phyloP scores from a whole-genome alignment of 2,797 vertebrate genomes.

The Tachyglossus aculeatus region DNA sequence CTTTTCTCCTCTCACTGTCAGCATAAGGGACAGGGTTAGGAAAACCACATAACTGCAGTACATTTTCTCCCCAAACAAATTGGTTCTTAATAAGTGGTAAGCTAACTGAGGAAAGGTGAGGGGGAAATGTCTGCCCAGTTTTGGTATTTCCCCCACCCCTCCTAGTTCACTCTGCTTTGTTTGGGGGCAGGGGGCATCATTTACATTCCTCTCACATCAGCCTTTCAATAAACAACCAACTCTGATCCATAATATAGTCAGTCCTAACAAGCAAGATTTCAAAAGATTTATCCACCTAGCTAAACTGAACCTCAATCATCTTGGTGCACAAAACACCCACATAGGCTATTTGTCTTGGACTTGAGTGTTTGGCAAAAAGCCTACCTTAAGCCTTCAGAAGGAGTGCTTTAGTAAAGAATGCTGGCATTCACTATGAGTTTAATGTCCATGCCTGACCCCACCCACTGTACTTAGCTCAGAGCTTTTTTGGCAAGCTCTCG shows the following conservation, averaged over 20 bases:
- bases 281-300: slow-evolving; percentile 66
- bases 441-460: slow-evolving; percentile 72
- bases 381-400: slow-evolving; percentile 74
- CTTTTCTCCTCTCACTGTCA: background rate
- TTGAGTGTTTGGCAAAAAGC: slow-evolving; percentile 72
- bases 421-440: slow-evolving; percentile 59
- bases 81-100: background rate
- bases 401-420: slow-evolving; percentile 69
- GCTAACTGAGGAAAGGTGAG: slow-evolving; percentile 5
- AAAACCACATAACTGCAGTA: background rate
- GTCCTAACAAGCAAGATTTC: slow-evolving; percentile 62
- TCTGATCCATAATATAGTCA: slow-evolving; percentile 59
- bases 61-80: background rate
- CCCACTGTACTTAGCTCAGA: slow-evolving; percentile 73
- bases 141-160: slow-evolving; percentile 16
- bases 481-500: slow-evolving; percentile 77
- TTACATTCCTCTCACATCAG: slow-evolving; percentile 25
- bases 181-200: background rate
- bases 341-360: slow-evolving; percentile 73
- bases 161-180: slow-evolving; percentile 27
- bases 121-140: background rate
- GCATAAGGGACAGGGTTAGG: background rate
- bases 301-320: slow-evolving; percentile 74
- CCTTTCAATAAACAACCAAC: slow-evolving; percentile 54
- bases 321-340: slow-evolving; percentile 74